Evolutionary conservation across 2,797 vertebrate species (phyloP).

Genomic region (Botia almorhae): DNA sequence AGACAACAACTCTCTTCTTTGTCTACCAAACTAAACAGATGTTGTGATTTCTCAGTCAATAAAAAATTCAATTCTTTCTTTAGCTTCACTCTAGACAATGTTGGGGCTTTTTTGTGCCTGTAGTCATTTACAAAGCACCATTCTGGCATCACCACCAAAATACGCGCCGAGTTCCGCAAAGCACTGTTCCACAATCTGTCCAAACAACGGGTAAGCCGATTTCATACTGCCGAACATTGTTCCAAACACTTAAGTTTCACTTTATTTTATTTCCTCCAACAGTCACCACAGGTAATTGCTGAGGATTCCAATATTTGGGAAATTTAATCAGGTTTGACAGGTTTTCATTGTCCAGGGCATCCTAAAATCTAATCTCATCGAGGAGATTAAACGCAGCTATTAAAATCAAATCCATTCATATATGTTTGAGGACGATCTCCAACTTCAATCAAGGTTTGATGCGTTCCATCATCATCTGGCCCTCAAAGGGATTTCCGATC

Average conservation of each 20-base stretch:
- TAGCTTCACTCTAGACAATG: constrained; percentile 1
- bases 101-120: constrained; percentile 5
- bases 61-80: constrained; percentile 11
- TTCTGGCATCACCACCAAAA: neutral
- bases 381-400: constrained; percentile 88
- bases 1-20: neutral
- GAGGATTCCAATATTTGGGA: constrained; percentile 67
- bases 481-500: constrained; percentile 76
- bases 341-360: constrained; percentile 80
- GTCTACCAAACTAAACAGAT: constrained; percentile 24
- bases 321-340: constrained; percentile 76
- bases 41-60: constrained; percentile 20
- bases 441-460: constrained; percentile 85
- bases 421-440: constrained; percentile 83
- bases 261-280: constrained; percentile 59
- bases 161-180: constrained; percentile 51
- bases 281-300: constrained; percentile 66
- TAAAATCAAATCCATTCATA: constrained; percentile 90
- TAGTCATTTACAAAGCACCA: constrained; percentile 25
- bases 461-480: constrained; percentile 79
- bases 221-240: constrained; percentile 64
- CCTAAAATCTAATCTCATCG: constrained; percentile 80
- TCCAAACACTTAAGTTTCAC: constrained; percentile 57
- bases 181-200: constrained; percentile 67
- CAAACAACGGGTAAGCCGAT: constrained; percentile 69